Conservation (phyloP, 1,140 invertebrate genomes). For the Monomorium pharaonis region DNA sequence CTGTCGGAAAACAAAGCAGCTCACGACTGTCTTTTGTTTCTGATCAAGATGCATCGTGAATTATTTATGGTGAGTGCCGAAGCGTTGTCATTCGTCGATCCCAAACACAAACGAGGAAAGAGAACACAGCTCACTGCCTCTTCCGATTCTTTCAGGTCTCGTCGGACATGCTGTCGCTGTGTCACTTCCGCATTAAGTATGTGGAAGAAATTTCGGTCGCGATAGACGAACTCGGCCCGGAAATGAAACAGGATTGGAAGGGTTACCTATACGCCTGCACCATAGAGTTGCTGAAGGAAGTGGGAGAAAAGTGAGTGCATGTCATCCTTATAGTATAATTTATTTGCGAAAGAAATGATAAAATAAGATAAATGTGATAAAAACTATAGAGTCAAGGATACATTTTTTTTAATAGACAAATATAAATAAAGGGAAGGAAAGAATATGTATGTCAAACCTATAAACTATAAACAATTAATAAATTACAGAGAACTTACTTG, state of each 20-base stretch:
- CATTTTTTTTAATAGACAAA: neutral
- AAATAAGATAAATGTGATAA: neutral
- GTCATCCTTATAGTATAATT: neutral
- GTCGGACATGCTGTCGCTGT: slow-evolving; percentile 93
- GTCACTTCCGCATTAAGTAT: slow-evolving; percentile 95
- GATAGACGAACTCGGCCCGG: slow-evolving; percentile 88
- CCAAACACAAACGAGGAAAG: slow-evolving; percentile 16
- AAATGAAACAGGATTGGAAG: slow-evolving; percentile 91
- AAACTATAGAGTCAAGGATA: neutral
- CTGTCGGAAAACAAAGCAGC: slow-evolving; percentile 95
- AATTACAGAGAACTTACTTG: neutral
- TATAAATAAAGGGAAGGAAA: neutral
- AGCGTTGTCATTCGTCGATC: slow-evolving; percentile 66
- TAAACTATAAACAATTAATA: neutral
- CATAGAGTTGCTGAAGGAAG: slow-evolving; percentile 94
- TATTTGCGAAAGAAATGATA: neutral
- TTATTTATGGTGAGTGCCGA: slow-evolving; percentile 90
- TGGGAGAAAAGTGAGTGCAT: slow-evolving; percentile 91
- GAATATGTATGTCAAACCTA: neutral
- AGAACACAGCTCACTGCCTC: slow-evolving; percentile 27
- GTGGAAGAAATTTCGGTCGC: slow-evolving; percentile 94
- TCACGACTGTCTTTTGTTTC: slow-evolving; percentile 94
- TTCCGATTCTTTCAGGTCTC: slow-evolving; percentile 86
- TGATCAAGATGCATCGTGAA: slow-evolving; percentile 92
- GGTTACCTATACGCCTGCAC: slow-evolving; percentile 93